Evolutionary conservation across 2,797 vertebrate genomes (phyloP), one percentile per base, ranked within the genome.

Genomic region (Lagocephalus sceleratus): DNA sequence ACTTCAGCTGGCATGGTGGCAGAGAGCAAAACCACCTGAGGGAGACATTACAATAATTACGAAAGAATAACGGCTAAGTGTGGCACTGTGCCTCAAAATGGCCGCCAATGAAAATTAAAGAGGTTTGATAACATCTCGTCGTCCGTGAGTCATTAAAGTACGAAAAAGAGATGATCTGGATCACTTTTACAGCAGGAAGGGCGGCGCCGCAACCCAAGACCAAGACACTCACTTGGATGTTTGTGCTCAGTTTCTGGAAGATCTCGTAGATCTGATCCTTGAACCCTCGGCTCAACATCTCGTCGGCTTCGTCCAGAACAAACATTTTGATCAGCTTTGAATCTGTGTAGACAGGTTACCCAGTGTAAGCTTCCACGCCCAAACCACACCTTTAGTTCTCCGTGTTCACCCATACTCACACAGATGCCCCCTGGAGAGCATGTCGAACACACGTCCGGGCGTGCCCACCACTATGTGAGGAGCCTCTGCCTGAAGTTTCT

Each of bases 211-310:
- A 3, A 6, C 32, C 14, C 32, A 1, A 10, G 32, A 5, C 46
- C 20, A 42, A 51, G 5, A 38, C 8, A 59, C 86, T 79, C 86
- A 98, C 97, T 85, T 99, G 97, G 81, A 99, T 99, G 82, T 95
- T 96, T 63, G 97, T 98, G 90, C 93, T 98, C 53, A 98, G 62
- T 73, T 98, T 99, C 77, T 99, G 95, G 77, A 99, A 99, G 89
- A 99, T 98, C 76, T 99, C 97, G 71, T 99, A 99, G 71, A 99
- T 99, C 87, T 99, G 97, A 94, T 99, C 97, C 87, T 99, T 99
- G 86, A 99, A 99, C 3, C 97, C 97, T 61, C 97, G 93, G 81
- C 97, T 99, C 87, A 99, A 84, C 97, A 99, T 99, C 87, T 99
- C 97, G 84, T 99, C 97, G 9, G 97, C 97, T 90, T 99, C 97